These are phyloP conservation scores for Toxotes jaculatrix DNA, from an alignment of 2,113 vertebrate species.

Conservation along the genomic window DNA sequence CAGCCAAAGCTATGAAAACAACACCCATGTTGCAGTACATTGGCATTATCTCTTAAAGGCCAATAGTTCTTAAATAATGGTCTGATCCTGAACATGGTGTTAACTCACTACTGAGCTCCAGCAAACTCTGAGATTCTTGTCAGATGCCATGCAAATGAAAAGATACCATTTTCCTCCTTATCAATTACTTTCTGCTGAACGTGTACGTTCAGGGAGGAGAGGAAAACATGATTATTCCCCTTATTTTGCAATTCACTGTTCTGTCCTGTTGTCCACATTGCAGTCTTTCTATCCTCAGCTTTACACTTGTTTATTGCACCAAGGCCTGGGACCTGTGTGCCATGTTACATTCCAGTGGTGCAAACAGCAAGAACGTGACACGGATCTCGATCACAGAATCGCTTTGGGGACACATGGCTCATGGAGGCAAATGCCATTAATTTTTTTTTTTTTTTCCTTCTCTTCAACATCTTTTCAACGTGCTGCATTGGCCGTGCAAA, in stretches of 20 bases:
- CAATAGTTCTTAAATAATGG: neutral
- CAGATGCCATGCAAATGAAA: neutral
- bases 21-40: neutral
- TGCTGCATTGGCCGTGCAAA: conserved; percentile 51
- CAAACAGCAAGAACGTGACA: conserved; percentile 41
- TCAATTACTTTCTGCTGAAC: neutral
- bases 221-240: neutral
- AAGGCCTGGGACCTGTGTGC: conserved; percentile 27
- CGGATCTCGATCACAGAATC: conserved; percentile 50
- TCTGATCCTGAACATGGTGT: neutral
- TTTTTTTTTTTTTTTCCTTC: conserved; percentile 48
- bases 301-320: conserved; percentile 3
- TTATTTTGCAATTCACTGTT: neutral
- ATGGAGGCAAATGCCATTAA: conserved; percentile 40
- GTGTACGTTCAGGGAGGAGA: neutral
- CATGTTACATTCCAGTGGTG: conserved; percentile 33
- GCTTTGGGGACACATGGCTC: conserved; percentile 59
- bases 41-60: neutral
- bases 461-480: conserved; percentile 26
- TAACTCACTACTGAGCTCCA: neutral
- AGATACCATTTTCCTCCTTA: neutral
- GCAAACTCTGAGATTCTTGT: neutral
- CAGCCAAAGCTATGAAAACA: neutral
- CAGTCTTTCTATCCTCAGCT: neutral
- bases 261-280: neutral